Base-by-base conservation (phyloP, 1,140 invertebrate genomes). In the Heterodera schachtii region DNA sequence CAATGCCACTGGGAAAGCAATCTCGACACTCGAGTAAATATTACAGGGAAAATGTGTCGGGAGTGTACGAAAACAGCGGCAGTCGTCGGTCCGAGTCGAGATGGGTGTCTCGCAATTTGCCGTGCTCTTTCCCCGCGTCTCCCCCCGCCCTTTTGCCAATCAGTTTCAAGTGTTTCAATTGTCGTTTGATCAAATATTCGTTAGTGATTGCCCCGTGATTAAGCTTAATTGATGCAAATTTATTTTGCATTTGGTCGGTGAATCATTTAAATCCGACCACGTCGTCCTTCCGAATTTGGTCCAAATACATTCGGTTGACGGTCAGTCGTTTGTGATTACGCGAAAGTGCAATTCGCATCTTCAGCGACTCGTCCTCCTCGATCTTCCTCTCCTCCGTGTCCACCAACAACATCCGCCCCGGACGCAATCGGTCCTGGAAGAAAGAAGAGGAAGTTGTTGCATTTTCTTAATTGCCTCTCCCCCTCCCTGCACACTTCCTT, bases 321-420 rank as follows among this genome's bases (percentile, higher is more conserved):
- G 98, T 92, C 96, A 97, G 98, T 76, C 94, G 91, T 4, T 93
- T 94, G 89, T 98, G 95, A 16, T 96, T 95, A 74, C 96, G 92
- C 83, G 94, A 94, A 83, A 92, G 92, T 13, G 96, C 94, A 85
- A 99, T 97, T 60, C 94, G 90, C 80, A 93, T 90, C 91, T 99
- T 99, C 31, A 99, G 91, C 86, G 96, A 94, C 78, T 98, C 94
- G 90, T 99, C 97, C 89, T 95, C 94, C 84, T 96, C 97, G 83
- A 98, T 94, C 81, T 93, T 92, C 91, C 97, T 94, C 87, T 95
- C 93, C 85, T 94, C 91, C 0, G 97, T 98, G 90, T 99, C 97
- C 80, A 99, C 96, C 80, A 99, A 91, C 87, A 99, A 92, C 96
- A 99, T 98, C 84, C 96, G 93, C 3, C 97, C 97, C 3, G 97